Conservation (phyloP, 1,140 invertebrate species). For the Euglossa dilemma region DNA sequence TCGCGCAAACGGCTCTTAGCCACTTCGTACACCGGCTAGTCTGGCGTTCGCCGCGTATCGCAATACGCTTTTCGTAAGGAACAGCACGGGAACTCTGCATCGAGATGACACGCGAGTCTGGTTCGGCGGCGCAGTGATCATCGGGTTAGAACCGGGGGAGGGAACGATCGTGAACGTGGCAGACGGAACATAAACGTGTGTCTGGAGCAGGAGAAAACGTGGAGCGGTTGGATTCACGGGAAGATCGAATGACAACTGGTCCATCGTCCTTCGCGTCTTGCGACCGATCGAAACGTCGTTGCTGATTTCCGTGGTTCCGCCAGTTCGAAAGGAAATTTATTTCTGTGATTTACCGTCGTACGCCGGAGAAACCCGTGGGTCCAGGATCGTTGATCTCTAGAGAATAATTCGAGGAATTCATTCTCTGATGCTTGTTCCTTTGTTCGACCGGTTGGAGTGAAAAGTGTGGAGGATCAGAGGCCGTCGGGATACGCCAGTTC, state of each 20-base stretch:
- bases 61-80: conserved; percentile 75
- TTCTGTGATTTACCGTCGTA: background rate
- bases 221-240: background rate
- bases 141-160: background rate
- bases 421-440: background rate
- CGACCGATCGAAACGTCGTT: background rate
- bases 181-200: background rate
- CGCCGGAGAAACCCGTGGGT: background rate
- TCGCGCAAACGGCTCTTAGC: conserved; percentile 78
- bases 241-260: conserved; percentile 3
- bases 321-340: background rate
- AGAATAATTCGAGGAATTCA: background rate
- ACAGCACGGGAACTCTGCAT: conserved; percentile 5
- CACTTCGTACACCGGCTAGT: conserved; percentile 79
- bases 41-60: conserved; percentile 80
- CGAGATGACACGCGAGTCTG: conserved; percentile 29
- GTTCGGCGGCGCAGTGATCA: conserved; percentile 10
- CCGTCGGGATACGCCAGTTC: background rate
- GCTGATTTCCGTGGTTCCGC: too few relatives aligned
- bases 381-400: background rate
- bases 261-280: background rate
- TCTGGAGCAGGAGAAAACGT: background rate
- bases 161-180: too few relatives aligned
- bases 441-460: too few relatives aligned
- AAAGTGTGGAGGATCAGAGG: background rate